phyloP scores from a whole-genome alignment of 1,140 invertebrate genomes.

The Marisa cornuarietis region DNA sequence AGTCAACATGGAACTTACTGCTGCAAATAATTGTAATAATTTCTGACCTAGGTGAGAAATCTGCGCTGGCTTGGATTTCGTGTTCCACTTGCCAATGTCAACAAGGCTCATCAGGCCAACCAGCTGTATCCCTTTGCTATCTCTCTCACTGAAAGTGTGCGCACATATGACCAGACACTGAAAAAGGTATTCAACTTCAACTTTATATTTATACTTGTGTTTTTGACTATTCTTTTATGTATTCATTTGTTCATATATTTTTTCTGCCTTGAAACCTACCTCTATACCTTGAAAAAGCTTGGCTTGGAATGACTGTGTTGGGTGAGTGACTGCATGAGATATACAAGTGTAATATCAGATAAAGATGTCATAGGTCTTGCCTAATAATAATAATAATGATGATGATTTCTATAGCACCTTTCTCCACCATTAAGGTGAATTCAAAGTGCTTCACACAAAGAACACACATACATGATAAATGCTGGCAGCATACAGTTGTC shows the following conservation, averaged over 20 bases:
- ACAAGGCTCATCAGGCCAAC: conserved; percentile 98
- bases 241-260: conserved; percentile 1
- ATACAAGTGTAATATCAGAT: no score
- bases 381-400: no score
- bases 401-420: no score
- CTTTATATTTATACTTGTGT: neutral
- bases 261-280: neutral
- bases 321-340: neutral
- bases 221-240: neutral
- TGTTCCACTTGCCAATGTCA: conserved; percentile 96
- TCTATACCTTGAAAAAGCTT: neutral
- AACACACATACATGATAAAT: no score
- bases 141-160: conserved; percentile 96
- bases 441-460: no score
- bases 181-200: conserved; percentile 82
- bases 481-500: no score
- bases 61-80: conserved; percentile 96
- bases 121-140: conserved; percentile 99
- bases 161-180: conserved; percentile 94
- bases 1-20: no score
- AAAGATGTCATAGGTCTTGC: no score
- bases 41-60: conserved; percentile 82
- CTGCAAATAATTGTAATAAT: neutral
- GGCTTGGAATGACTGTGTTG: neutral
- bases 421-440: no score